Evolutionary conservation across 2,888 invertebrate genomes (phyloP), one percentile per base, ranked within the genome.

Genomic region (Rhabditophanes sp.): DNA sequence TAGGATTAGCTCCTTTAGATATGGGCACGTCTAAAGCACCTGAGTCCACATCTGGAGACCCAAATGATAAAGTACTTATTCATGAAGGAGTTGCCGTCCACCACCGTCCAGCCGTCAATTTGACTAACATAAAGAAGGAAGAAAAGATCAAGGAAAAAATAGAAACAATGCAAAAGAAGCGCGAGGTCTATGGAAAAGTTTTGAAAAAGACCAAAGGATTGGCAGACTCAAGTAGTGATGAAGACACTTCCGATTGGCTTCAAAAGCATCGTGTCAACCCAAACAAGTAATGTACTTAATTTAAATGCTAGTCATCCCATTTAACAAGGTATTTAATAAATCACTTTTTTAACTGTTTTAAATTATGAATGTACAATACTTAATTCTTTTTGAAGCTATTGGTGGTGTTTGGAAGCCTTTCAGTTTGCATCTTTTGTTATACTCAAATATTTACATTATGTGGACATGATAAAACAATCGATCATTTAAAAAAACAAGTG

Each of bases 1-100:
- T 96, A 16, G 93, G 93, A 1, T 71, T 93, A 21, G 87, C 85
- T 64, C 93, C 90, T 0, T 70, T 93, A 3, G 80, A 85, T 55
- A 69, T 1, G 6, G 25, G 31, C 9, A 39, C 23, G 11, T 27
- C 18, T 3, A 21, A 27, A 11, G 34, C 30, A 16, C 12, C 21
- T 5, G 51, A 51, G 4, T 47, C 45, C 28, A 64, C 65, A 15
- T 50, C 55, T 37, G 61, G 59, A 17, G 67, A 65, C 25, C 66
- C 66, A 19, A 42, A 42, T 17, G 47, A 48, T 28, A 51, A 50
- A 33, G 46, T 56, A 19, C 46, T 53, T 31, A 14, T 81, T 80
- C 18, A 67, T 61, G 66, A 65, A 42, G 55, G 56, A 20, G 39
- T 47, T 19, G 56, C 56, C 22, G 68, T 67, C 51, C 66, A 72